phyloP scores from a whole-genome alignment of 2,797 vertebrate genomes.

The Psittacula echo region DNA sequence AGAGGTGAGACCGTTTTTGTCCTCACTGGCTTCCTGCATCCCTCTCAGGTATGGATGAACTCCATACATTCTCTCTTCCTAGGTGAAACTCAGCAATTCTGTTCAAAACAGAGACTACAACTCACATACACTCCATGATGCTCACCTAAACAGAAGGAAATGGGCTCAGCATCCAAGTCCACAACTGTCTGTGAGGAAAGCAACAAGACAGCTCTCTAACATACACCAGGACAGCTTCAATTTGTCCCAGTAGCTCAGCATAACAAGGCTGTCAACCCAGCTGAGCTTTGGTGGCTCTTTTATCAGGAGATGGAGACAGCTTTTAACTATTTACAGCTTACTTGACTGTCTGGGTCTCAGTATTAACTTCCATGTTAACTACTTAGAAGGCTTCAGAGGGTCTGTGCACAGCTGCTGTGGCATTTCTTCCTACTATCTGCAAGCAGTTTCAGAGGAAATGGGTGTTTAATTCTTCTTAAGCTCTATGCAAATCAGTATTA shows the following conservation, averaged over 20 bases:
- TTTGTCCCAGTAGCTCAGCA: not conserved
- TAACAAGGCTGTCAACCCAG: not conserved
- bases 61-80: not conserved
- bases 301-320: not conserved
- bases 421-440: not conserved
- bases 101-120: not conserved
- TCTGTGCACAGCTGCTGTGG: not conserved
- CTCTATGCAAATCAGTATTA: not conserved
- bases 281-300: not conserved
- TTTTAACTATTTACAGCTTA: not conserved
- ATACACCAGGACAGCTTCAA: not conserved
- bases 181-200: not conserved
- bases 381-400: not conserved
- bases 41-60: not conserved
- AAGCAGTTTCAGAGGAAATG: not conserved
- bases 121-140: rapidly evolving
- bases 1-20: not conserved
- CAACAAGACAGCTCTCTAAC: not conserved
- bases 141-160: not conserved
- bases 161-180: not conserved
- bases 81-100: not conserved
- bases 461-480: not conserved
- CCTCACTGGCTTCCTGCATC: not conserved
- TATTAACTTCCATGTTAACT: not conserved
- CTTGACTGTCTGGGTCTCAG: not conserved